Percentiles rank a stretch among this genome's conserved stretches.
Conservation (phyloP, 2,888 invertebrate genomes). For the Aquatica leii region DNA sequence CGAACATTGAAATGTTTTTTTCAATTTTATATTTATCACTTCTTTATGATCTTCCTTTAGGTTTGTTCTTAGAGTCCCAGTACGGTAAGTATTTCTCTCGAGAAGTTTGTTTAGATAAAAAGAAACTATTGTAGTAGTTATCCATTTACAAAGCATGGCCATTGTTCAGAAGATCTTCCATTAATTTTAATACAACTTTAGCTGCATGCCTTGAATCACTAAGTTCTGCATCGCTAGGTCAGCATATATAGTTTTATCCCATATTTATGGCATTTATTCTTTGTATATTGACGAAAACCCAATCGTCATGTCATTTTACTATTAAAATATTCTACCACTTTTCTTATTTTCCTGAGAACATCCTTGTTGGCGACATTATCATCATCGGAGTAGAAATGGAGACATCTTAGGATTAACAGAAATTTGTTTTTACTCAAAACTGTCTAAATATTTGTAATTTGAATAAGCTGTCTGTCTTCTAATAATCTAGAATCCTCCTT, state of each 20-base stretch:
- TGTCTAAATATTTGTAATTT: too few species aligned
- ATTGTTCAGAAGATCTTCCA: constrained; percentile 48
- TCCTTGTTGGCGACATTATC: background rate
- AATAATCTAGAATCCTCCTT: constrained; percentile 21
- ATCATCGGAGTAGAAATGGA: too few species aligned
- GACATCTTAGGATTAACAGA: constrained; percentile 26
- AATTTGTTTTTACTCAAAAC: constrained; percentile 33
- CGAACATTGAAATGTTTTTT: constrained; percentile 35
- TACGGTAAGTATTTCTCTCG: constrained; percentile 49
- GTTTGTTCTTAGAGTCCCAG: too few species aligned
- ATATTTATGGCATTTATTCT: too few species aligned
- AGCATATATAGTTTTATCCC: too few species aligned
- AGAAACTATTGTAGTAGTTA: too few species aligned
- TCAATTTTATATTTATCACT: constrained; percentile 35
- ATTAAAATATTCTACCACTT: too few species aligned
- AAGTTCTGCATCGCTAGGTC: constrained; percentile 40
- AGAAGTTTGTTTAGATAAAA: too few species aligned
- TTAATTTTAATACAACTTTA: constrained; percentile 49
- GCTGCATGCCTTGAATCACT: constrained; percentile 42
- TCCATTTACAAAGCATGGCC: too few species aligned
- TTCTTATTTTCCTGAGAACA: constrained; percentile 17
- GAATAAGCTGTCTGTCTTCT: background rate
- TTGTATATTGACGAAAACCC: too few species aligned
- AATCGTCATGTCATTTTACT: constrained; percentile 40
- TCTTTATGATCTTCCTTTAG: constrained; percentile 39